Percentiles rank a stretch among this genome's conserved stretches.
Conservation (phyloP, 2,113 vertebrate species). For the Nesogale talazaci region DNA sequence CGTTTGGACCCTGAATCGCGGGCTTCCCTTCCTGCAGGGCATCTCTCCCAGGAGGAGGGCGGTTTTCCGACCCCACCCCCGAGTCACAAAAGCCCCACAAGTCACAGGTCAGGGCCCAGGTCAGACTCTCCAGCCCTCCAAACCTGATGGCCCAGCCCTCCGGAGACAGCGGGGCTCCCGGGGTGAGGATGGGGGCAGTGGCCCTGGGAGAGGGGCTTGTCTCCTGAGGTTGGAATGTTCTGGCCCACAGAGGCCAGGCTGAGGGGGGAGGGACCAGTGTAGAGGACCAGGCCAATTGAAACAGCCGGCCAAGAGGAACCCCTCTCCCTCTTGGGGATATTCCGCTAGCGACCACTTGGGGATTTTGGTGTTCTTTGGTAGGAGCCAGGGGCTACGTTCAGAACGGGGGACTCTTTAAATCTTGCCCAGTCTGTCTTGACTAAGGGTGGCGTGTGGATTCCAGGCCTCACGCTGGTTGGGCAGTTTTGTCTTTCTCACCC, state of each 20-base stretch:
- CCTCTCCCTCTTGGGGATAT: conserved; percentile 1
- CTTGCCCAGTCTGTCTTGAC: conserved; percentile 13
- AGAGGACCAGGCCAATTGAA: conserved; percentile 56
- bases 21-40: conserved; percentile 55
- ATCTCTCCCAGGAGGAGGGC: background rate
- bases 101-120: conserved; percentile 71
- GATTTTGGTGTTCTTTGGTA: background rate
- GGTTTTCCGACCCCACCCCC: background rate
- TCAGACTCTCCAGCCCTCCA: conserved; percentile 60
- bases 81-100: conserved; percentile 42
- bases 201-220: background rate
- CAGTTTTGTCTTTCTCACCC: background rate
- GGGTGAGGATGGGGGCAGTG: background rate
- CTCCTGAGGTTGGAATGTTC: conserved; percentile 61
- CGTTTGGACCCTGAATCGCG: conserved; percentile 30
- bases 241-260: conserved; percentile 40
- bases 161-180: conserved; percentile 41
- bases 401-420: background rate
- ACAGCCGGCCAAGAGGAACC: conserved; percentile 52
- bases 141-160: conserved; percentile 47
- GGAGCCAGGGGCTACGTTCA: too few relatives aligned
- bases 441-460: background rate
- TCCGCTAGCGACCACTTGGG: background rate
- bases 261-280: conserved; percentile 37
- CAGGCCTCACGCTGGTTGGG: background rate